Percentiles rank a stretch among this genome's conserved stretches.
These are phyloP conservation scores for Calvadosia cruxmelitensis DNA, from an alignment of 30 jellyfish, hydroid and myxozoan species.

Conservation along the genomic window DNA sequence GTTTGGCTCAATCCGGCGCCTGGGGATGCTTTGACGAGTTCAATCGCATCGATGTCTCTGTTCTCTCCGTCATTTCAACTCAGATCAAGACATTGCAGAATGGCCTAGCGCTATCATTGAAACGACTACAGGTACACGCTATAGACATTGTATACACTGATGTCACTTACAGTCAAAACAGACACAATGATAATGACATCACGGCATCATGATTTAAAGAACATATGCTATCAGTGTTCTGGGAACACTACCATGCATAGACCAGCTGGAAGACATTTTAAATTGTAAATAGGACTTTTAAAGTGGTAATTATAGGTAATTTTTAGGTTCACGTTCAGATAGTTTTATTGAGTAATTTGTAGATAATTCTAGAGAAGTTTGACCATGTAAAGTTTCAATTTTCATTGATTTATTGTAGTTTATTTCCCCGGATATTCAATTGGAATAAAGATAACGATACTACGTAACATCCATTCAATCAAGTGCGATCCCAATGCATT, in stretches of 20 bases:
- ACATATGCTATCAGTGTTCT: too few species aligned
- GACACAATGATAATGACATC: neutral
- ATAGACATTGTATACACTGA: too few species aligned
- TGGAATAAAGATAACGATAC: neutral
- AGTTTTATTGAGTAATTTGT: too few species aligned
- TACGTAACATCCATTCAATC: neutral
- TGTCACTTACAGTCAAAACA: neutral
- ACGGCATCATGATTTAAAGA: neutral
- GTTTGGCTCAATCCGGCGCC: slow-evolving; percentile 99
- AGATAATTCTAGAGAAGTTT: too few species aligned
- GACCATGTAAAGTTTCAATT: too few species aligned
- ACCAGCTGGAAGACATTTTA: too few species aligned
- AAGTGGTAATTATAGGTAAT: too few species aligned
- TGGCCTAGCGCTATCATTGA: slow-evolving; percentile 66
- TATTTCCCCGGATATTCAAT: too few species aligned
- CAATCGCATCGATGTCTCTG: slow-evolving; percentile 97
- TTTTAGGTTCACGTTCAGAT: too few species aligned
- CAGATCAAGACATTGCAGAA: slow-evolving; percentile 92
- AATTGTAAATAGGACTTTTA: too few species aligned
- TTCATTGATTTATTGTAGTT: too few species aligned
- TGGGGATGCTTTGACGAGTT: slow-evolving; percentile 99
- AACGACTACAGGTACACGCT: slow-evolving; percentile 95
- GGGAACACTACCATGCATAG: too few species aligned
- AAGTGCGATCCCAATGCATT: neutral
- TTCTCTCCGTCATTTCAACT: slow-evolving; percentile 91